Base-by-base conservation (phyloP, 1,140 invertebrate genomes). In the Psilanteris sp. region DNA sequence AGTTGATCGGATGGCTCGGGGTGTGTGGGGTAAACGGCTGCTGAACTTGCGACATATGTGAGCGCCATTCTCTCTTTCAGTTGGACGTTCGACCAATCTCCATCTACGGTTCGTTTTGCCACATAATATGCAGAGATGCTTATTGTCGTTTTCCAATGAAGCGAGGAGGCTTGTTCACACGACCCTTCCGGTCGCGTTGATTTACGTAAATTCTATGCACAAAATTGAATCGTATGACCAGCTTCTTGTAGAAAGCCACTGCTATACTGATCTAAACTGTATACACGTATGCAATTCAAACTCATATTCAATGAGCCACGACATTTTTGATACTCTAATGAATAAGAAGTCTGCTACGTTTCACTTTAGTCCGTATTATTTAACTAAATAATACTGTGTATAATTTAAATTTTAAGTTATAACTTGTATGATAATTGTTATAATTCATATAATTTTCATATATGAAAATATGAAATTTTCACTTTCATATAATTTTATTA, bases 131-230 rank as follows among this genome's bases (percentile, higher is more conserved):
- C 52, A 71, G 66, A 66, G 67, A 48, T 71, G 66, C 62, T 67
- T 44, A 77, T 72, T 77, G 74, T 77, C 67, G 67, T 62, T 71
- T 48, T 71, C 74, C 74, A 72, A 77, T 77, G 74, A 41, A 71
- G 32, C 74, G 74, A 67, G 62, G 61, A 77, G 61, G 54, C 61
- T 72, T 57, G 75, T 77, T 77, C 75, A 67, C 75, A 72, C 75
- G 75, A 68, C 68, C 75, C 75, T 77, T 77, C 75, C 67, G 75
- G 67, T 57, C 41, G 67, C 68, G 75, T 72, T 71, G 55, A 72
- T 77, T 77, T 77, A 77, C 75, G 75, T 77, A 77, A 77, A 77
- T 72, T 77, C 75, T 77, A 71, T 71, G 67, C 66, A 71, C 74
- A 39, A 67, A 71, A 71, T 61, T 55, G 59, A 66, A 71, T 70